Conservation (phyloP, 2,888 invertebrate species). For the Amphimallon solstitiale region DNA sequence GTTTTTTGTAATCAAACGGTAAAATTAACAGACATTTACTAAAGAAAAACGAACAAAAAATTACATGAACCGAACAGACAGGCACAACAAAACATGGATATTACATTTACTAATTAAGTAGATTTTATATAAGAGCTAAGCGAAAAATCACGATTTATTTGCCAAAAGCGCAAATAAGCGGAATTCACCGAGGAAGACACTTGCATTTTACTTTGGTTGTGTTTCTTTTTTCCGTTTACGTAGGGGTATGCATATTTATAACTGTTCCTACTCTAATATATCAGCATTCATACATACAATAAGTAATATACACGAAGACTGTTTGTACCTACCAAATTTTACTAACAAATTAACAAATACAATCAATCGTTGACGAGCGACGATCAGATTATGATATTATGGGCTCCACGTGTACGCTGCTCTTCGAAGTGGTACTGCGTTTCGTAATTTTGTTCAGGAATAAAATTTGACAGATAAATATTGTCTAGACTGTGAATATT, state of each 20-base stretch:
- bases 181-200: conserved; percentile 33
- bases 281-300: conserved; percentile 26
- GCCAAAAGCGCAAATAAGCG: conserved; percentile 43
- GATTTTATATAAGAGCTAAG: conserved; percentile 18
- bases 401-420: conserved; percentile 59
- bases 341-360: conserved; percentile 43
- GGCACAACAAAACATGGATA: not conserved
- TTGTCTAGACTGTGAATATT: conserved; percentile 38
- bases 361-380: no score
- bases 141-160: conserved; percentile 41
- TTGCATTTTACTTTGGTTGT: conserved; percentile 3
- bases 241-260: not conserved
- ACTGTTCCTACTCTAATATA: conserved; percentile 11
- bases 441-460: conserved; percentile 26
- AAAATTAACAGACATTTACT: conserved; percentile 47
- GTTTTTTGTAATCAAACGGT: conserved; percentile 48
- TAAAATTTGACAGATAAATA: conserved; percentile 45
- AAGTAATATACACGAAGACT: conserved; percentile 23
- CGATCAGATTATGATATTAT: no score
- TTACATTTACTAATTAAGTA: conserved; percentile 5
- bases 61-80: not conserved
- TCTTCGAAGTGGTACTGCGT: conserved; percentile 42
- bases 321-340: conserved; percentile 56
- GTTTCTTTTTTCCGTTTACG: conserved; percentile 10
- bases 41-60: conserved; percentile 41